A percentile compares a stretch with the other conserved stretches of the same genome.
Evolutionary conservation across 2,888 invertebrate species (phyloP).

Genomic region (Stenchaetothrips biformis): DNA sequence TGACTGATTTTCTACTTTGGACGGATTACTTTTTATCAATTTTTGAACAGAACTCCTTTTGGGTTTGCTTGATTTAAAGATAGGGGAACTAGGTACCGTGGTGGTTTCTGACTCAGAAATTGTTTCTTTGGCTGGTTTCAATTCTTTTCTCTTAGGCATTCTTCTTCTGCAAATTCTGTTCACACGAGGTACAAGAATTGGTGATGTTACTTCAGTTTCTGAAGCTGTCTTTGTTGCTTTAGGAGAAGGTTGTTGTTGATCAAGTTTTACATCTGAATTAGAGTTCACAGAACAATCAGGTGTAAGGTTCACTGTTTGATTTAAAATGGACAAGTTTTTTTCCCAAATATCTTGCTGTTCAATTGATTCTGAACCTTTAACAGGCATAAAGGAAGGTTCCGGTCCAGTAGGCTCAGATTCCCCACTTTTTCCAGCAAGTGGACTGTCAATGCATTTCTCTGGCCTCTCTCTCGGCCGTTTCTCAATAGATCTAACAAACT

Average conservation of each 20-base stretch:
- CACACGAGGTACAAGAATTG: neutral
- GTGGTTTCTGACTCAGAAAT: neutral
- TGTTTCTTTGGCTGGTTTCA: neutral
- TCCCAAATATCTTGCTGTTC: neutral
- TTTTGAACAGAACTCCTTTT: neutral
- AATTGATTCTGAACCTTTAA: neutral
- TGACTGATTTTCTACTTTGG: no score
- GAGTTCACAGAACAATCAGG: neutral
- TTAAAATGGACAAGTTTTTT: neutral
- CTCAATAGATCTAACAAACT: neutral
- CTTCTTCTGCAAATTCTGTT: neutral
- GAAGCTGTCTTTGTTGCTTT: neutral
- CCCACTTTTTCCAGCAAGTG: no score
- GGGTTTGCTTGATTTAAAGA: neutral
- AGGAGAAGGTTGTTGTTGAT: neutral
- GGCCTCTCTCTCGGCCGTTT: neutral
- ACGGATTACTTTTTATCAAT: no score
- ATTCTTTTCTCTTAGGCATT: neutral
- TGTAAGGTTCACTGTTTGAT: neutral
- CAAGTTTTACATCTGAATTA: neutral
- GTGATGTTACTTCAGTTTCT: neutral
- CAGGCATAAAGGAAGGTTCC: no score
- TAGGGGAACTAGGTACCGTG: neutral
- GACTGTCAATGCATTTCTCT: no score
- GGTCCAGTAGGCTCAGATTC: no score